Base-by-base conservation (phyloP, 2,113 vertebrate genomes). In the Thalassoma bifasciatum region DNA sequence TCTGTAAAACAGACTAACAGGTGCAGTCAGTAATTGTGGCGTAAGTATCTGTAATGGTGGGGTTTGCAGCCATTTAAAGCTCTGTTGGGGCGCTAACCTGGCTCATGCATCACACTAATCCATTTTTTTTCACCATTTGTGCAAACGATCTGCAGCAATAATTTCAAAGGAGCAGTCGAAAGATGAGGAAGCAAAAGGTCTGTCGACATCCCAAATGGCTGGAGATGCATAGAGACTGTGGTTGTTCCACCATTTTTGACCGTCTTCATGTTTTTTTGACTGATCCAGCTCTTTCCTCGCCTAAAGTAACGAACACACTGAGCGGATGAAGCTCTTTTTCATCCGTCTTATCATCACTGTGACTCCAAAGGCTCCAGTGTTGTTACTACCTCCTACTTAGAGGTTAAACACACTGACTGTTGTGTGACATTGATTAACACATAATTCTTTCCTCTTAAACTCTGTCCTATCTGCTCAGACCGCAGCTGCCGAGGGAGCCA, bases 391-490 rank as follows among this genome's bases (percentile, higher is more conserved):
- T 77, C 12, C 12, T 72, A 52, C 57, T 72, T 19, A 1, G 26
- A 46, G 57, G 71, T 87, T 81, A 85, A 84, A 50, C 82, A 75
- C 82, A 77, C 73, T 36, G 64, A 86, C 80, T 75, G 19, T 42
- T 65, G 22, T 47, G 76, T 85, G 54, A 72, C 37, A 65, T 38
- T 70, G 51, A 60, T 66, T n/a, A 60, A 24, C 26, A 16, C 47
- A 44, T 37, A 66, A 10, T 16, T 1, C 22, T 14, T 57, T 77
- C 83, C 89, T 73, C 77, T 74, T 79, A 75, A 86, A 81, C 63
- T 82, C 50, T 21, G 46, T 3, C 19, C 22, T 42, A 51, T 62
- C 30, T 66, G n/a, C 51, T 79, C 30, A 24, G 52, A 62, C 50
- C 5, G 10, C 54, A 84, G 75, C 79, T 63, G 56, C 82, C 77